Evolutionary conservation across 2,888 invertebrate species (phyloP).

Genomic region (Agrypnus murinus): DNA sequence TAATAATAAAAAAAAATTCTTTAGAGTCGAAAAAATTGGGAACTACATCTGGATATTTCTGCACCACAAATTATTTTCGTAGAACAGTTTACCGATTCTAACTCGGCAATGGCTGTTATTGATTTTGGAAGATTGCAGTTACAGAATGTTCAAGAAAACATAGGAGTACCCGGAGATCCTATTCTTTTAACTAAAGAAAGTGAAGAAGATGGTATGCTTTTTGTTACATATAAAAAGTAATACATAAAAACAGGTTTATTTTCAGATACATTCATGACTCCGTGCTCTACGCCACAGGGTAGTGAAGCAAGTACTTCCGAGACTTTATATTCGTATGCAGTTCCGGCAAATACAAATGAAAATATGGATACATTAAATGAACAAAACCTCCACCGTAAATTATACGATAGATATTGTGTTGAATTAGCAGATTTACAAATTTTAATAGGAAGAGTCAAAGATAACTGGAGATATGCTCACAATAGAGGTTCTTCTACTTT

Average conservation of each 20-base stretch:
- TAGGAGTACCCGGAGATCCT: conserved; percentile 62
- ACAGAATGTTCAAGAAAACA: conserved; percentile 69
- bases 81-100: conserved; percentile 84
- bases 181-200: conserved; percentile 68
- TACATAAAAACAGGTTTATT: background rate
- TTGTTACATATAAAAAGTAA: background rate
- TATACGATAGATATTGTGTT: conserved; percentile 86
- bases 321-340: conserved; percentile 66
- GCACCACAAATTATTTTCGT: conserved; percentile 95
- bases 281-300: conserved; percentile 91
- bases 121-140: conserved; percentile 93
- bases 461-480: conserved; percentile 93
- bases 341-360: conserved; percentile 40
- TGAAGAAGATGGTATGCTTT: conserved; percentile 72
- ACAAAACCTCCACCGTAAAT: conserved; percentile 77
- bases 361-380: conserved; percentile 73
- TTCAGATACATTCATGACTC: conserved; percentile 84
- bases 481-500: conserved; percentile 88
- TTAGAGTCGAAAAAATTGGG: conserved; percentile 85
- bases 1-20: too few relatives aligned
- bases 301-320: conserved; percentile 80
- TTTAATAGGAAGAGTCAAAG: conserved; percentile 89
- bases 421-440: conserved; percentile 90
- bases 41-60: conserved; percentile 91
- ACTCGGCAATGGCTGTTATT: conserved; percentile 86